Percentiles rank a stretch among this genome's conserved stretches.
Conservation (phyloP, 2,113 vertebrate species). For the Laticauda colubrina region DNA sequence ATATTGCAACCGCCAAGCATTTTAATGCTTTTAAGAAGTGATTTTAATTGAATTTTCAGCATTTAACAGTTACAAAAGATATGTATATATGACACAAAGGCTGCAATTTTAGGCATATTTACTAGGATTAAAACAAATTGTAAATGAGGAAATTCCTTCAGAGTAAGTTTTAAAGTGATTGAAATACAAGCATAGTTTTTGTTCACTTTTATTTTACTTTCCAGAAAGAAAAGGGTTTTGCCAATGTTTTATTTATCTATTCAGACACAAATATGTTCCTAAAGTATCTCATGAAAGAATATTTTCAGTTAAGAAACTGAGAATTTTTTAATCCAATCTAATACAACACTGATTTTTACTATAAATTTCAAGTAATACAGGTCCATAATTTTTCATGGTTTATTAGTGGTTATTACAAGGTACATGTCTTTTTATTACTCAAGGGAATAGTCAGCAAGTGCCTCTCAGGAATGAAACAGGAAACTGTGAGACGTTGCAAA, state of each 20-base stretch:
- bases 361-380: not conserved
- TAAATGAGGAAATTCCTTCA: not conserved
- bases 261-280: not conserved
- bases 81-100: not conserved
- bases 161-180: not conserved
- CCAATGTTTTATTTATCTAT: not conserved
- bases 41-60: not conserved
- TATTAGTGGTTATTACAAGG: not conserved
- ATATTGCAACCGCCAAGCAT: not conserved
- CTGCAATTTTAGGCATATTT: not conserved
- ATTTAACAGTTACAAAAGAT: not conserved
- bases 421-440: constrained; percentile 41
- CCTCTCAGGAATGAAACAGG: constrained; percentile 70
- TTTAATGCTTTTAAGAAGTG: not conserved
- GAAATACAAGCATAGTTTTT: not conserved
- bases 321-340: not conserved
- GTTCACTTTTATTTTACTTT: not conserved
- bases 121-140: not conserved
- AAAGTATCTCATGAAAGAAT: not conserved
- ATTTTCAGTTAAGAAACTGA: not conserved
- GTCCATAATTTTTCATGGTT: not conserved
- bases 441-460: constrained; percentile 73
- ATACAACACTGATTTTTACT: not conserved
- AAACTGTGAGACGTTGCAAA: constrained; percentile 70
- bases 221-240: not conserved